These are phyloP conservation scores for Meloe dianella DNA, from an alignment of 2,888 invertebrate species.

Conservation along the genomic window DNA sequence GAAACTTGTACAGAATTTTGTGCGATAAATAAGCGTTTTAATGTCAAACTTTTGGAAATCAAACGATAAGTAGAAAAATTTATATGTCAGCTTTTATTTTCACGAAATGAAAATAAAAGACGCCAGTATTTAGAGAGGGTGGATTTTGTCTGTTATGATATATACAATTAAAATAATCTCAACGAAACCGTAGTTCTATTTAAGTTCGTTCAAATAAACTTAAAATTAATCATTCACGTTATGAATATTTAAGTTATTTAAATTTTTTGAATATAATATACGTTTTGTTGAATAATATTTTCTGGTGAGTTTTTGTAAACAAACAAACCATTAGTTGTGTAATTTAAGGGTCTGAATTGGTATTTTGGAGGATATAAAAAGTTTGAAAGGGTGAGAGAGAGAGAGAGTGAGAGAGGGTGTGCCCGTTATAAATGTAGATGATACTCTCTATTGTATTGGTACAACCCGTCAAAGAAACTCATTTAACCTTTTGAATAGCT, in stretches of 20 bases:
- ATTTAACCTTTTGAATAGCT: constrained; percentile 50
- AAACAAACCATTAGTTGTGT: constrained; percentile 27
- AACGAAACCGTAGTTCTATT: constrained; percentile 29
- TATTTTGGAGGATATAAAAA: no score
- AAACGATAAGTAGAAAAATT: constrained; percentile 43
- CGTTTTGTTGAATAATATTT: constrained; percentile 17
- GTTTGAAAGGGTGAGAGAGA: no score
- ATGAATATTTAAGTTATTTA: constrained; percentile 43
- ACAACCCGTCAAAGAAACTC: constrained; percentile 49
- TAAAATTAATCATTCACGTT: constrained; percentile 34
- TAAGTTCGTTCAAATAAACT: constrained; percentile 35
- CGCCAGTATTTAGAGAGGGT: not conserved
- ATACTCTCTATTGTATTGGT: constrained; percentile 41
- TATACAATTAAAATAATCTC: constrained; percentile 43
- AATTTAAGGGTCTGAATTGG: no score
- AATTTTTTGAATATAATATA: constrained; percentile 35
- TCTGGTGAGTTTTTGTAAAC: constrained; percentile 28
- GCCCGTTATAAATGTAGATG: constrained; percentile 36
- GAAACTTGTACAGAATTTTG: constrained; percentile 43
- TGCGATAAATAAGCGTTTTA: constrained; percentile 44
- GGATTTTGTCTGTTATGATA: not conserved
- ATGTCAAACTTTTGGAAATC: constrained; percentile 37
- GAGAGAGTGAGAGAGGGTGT: not conserved
- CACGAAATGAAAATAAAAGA: not conserved
- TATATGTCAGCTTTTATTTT: constrained; percentile 17